A percentile compares a stretch with the other conserved stretches of the same genome.
Conservation (phyloP, 64 coral and sea anemone genomes). For the Catalaphyllia jardinei region DNA sequence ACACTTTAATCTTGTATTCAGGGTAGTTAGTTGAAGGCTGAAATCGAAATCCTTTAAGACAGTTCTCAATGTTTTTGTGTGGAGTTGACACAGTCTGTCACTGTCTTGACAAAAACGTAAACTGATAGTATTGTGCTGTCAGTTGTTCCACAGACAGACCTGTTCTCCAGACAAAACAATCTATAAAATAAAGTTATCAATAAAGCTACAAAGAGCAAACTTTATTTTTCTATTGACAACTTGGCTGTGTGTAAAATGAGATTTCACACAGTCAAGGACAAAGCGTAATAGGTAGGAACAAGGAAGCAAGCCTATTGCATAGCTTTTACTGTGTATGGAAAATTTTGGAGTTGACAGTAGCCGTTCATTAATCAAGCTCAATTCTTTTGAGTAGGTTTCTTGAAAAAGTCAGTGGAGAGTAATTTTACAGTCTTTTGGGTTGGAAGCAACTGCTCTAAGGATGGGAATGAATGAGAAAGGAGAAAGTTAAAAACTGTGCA, state of each 20-base stretch:
- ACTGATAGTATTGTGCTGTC: neutral
- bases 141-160: neutral
- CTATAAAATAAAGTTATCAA: neutral
- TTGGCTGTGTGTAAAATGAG: slow-evolving; percentile 17
- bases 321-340: neutral
- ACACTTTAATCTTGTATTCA: too few relatives aligned
- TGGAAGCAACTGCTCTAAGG: neutral
- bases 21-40: too few relatives aligned
- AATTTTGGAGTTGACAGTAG: neutral
- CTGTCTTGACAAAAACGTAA: neutral
- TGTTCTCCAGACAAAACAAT: neutral
- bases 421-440: too few relatives aligned
- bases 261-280: neutral
- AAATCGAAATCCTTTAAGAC: too few relatives aligned
- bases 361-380: too few relatives aligned
- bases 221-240: slow-evolving; percentile 43
- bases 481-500: neutral
- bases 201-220: neutral
- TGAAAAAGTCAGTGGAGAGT: too few relatives aligned
- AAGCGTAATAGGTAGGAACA: neutral
- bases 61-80: neutral
- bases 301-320: neutral
- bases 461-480: neutral
- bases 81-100: neutral
- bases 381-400: too few relatives aligned